phyloP scores from a whole-genome alignment of 2,797 vertebrate species.

The Anguilla pacifica region DNA sequence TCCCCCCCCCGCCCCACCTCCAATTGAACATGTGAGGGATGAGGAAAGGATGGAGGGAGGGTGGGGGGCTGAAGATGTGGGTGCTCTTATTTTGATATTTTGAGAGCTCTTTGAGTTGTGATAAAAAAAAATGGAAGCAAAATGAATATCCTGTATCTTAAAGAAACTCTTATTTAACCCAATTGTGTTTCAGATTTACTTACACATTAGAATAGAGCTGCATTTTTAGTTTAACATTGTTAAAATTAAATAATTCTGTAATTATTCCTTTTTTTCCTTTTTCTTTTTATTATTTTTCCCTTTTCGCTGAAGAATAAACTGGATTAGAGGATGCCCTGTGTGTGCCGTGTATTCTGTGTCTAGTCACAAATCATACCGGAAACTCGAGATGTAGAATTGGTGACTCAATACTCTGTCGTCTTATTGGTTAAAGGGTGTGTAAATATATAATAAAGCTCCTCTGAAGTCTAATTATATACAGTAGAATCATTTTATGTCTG shows the following conservation, averaged over 20 bases:
- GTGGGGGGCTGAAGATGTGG: slow-evolving; percentile 8
- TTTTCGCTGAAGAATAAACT: slow-evolving; percentile 72
- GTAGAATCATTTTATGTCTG: neutral
- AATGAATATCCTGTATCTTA: slow-evolving; percentile 82
- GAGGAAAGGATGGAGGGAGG: slow-evolving; percentile 39
- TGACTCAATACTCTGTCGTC: neutral
- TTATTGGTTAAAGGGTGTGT: neutral
- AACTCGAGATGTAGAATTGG: neutral
- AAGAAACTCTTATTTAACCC: slow-evolving; percentile 93
- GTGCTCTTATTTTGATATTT: slow-evolving; percentile 55
- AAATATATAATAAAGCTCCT: neutral
- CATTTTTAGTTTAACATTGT: slow-evolving; percentile 95
- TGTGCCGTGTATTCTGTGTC: neutral
- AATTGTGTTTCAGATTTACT: slow-evolving; percentile 95
- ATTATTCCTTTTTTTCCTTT: slow-evolving; percentile 53
- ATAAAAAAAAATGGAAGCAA: slow-evolving; percentile 63
- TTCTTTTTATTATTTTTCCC: slow-evolving; percentile 68
- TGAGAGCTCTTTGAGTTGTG: slow-evolving; percentile 55
- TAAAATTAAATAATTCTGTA: slow-evolving; percentile 81
- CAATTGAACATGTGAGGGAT: neutral
- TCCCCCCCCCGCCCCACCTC: neutral
- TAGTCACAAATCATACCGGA: neutral
- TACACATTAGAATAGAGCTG: slow-evolving; percentile 91
- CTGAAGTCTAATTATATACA: too few relatives aligned
- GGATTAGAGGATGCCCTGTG: slow-evolving; percentile 62